Conservation (phyloP, 2,797 vertebrate genomes). For the Micropoecilia bifurca region DNA sequence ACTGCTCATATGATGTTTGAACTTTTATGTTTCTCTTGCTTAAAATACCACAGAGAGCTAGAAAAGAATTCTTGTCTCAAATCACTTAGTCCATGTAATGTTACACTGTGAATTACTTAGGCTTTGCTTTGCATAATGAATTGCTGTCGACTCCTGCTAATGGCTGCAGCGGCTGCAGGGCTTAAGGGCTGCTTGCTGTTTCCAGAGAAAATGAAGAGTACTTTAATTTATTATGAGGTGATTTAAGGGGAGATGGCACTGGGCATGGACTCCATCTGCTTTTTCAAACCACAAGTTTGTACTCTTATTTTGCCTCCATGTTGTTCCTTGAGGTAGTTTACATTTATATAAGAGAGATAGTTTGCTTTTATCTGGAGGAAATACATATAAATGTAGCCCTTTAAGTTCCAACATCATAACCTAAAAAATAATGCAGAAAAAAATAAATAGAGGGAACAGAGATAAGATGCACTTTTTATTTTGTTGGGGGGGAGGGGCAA, state of each 20-base stretch:
- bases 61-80: slow-evolving; percentile 36
- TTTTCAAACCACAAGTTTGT: slow-evolving; percentile 6
- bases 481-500: not conserved
- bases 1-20: slow-evolving; percentile 5
- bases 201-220: slow-evolving; percentile 25
- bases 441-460: not conserved
- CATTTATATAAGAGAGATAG: not conserved
- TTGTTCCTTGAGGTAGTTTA: slow-evolving; percentile 1
- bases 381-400: not conserved
- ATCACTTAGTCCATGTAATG: slow-evolving; percentile 42
- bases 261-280: slow-evolving; percentile 1
- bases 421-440: not conserved
- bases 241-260: slow-evolving; percentile 29
- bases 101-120: slow-evolving; percentile 41
- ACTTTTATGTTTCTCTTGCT: slow-evolving; percentile 2
- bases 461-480: not conserved
- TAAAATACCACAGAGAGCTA: slow-evolving; percentile 32
- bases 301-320: not conserved
- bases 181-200: slow-evolving; percentile 38
- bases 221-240: slow-evolving; percentile 35
- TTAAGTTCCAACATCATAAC: not conserved
- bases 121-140: slow-evolving; percentile 52
- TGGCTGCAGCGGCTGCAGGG: slow-evolving; percentile 23
- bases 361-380: slow-evolving; percentile 5
- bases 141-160: slow-evolving; percentile 37